These are phyloP conservation scores for Psix sp. DNA, from an alignment of 1,140 invertebrate species.

Conservation along the genomic window DNA sequence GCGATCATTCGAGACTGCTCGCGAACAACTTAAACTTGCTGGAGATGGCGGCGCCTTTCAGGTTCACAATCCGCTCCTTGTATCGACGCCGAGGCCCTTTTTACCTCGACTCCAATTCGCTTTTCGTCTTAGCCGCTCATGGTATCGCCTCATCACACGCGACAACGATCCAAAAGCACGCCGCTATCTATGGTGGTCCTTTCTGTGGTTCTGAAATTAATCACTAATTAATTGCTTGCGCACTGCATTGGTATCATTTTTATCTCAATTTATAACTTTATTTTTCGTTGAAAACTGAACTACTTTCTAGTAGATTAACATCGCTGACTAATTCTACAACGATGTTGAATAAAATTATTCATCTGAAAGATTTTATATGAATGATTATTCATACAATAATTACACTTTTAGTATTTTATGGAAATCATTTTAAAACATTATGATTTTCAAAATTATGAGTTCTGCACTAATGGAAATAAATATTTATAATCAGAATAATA, in stretches of 20 bases:
- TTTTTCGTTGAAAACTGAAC: too few relatives aligned
- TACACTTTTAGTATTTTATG: too few relatives aligned
- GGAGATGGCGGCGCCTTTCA: conserved; percentile 69
- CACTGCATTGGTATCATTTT: conserved; percentile 13
- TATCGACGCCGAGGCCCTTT: conserved; percentile 70
- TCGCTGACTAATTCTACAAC: too few relatives aligned
- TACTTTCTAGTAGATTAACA: too few relatives aligned
- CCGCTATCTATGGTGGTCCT: conserved; percentile 56
- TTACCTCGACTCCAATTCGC: conserved; percentile 63
- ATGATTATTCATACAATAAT: too few relatives aligned
- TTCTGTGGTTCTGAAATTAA: conserved; percentile 40
- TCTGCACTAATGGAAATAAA: too few relatives aligned
- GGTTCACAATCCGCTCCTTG: conserved; percentile 70
- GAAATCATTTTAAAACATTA: too few relatives aligned
- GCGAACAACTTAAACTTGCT: conserved; percentile 50
- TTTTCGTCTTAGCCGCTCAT: conserved; percentile 69
- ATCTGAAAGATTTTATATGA: too few relatives aligned
- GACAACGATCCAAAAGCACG: conserved; percentile 47
- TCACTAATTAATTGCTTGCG: conserved; percentile 50
- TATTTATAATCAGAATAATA: too few relatives aligned
- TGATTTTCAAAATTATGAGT: too few relatives aligned
- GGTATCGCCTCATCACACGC: conserved; percentile 71
- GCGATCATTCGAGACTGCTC: conserved; percentile 58
- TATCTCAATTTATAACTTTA: conserved; percentile 27
- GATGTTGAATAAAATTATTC: too few relatives aligned